Conservation (phyloP, 2,888 invertebrate genomes). For the Ornithoptera alexandrae region DNA sequence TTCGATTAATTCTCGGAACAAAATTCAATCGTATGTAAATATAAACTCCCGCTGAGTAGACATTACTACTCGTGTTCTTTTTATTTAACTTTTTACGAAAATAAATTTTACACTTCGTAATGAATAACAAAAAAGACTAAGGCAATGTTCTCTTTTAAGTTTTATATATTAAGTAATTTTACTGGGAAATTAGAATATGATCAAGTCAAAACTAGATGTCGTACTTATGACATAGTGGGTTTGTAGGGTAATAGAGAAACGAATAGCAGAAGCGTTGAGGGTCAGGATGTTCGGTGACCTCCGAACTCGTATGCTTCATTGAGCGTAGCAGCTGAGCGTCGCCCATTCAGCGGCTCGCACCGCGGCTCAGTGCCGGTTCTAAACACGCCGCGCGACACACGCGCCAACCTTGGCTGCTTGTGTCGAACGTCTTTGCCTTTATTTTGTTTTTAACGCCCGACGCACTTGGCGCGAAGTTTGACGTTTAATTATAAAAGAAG, state of each 20-base stretch:
- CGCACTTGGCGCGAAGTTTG: conserved; percentile 64
- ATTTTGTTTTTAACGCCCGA: conserved; percentile 44
- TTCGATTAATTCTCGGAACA: conserved; percentile 27
- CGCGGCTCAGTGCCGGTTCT: conserved; percentile 69
- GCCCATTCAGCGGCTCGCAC: conserved; percentile 61
- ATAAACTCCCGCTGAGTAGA: too few relatives aligned
- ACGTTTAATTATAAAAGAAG: conserved; percentile 39
- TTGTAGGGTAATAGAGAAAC: conserved; percentile 67
- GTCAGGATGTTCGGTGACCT: conserved; percentile 72
- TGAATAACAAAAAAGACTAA: too few relatives aligned
- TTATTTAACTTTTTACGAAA: too few relatives aligned
- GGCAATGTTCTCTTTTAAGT: too few relatives aligned
- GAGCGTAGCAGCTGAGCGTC: conserved; percentile 71
- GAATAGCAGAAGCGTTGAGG: conserved; percentile 55
- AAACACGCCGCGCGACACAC: conserved; percentile 75
- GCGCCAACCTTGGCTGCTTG: conserved; percentile 63
- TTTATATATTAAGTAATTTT: too few relatives aligned
- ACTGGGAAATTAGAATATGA: too few relatives aligned
- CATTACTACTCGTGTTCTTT: too few relatives aligned
- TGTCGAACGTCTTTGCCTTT: conserved; percentile 50
- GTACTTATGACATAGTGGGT: conserved; percentile 33
- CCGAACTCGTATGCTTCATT: conserved; percentile 76
- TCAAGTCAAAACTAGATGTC: conserved; percentile 14
- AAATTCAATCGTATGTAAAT: too few relatives aligned
- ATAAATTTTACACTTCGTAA: too few relatives aligned